A percentile compares a stretch with the other conserved stretches of the same genome.
These are phyloP conservation scores for Papilio machaon DNA, from an alignment of 1,140 invertebrate species.

Conservation along the genomic window DNA sequence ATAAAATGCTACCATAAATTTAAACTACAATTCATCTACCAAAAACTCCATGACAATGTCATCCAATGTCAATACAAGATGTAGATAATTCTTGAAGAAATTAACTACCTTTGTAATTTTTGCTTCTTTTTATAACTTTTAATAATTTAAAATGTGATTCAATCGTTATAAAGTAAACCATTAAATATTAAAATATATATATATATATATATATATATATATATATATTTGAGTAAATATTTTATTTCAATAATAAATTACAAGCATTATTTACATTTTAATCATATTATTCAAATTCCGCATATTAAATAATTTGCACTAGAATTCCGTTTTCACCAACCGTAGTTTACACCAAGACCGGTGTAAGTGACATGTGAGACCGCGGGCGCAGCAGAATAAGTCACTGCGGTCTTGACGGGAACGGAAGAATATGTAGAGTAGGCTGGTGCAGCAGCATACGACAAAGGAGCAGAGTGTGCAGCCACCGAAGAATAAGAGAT, in stretches of 20 bases:
- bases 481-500: conserved; percentile 53
- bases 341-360: conserved; percentile 59
- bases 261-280: conserved; percentile 4
- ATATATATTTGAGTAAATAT: not conserved
- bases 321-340: conserved; percentile 47
- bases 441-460: conserved; percentile 49
- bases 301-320: not conserved
- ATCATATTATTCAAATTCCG: not conserved
- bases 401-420: conserved; percentile 49
- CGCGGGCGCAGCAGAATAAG: conserved; percentile 61
- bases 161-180: not conserved
- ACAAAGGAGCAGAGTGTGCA: conserved; percentile 47
- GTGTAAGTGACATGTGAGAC: conserved; percentile 63
- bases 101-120: no score
- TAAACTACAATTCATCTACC: no score
- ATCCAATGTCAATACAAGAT: no score
- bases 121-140: not conserved
- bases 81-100: no score
- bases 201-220: not conserved
- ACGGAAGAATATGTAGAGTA: conserved; percentile 44
- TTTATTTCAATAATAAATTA: conserved; percentile 31
- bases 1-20: no score
- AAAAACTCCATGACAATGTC: no score
- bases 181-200: not conserved
- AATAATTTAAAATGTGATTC: not conserved